A percentile compares a stretch with the other conserved stretches of the same genome.
These are phyloP conservation scores for Zaprionus bogoriensis DNA, from an alignment of 2,888 invertebrate genomes.

Conservation along the genomic window DNA sequence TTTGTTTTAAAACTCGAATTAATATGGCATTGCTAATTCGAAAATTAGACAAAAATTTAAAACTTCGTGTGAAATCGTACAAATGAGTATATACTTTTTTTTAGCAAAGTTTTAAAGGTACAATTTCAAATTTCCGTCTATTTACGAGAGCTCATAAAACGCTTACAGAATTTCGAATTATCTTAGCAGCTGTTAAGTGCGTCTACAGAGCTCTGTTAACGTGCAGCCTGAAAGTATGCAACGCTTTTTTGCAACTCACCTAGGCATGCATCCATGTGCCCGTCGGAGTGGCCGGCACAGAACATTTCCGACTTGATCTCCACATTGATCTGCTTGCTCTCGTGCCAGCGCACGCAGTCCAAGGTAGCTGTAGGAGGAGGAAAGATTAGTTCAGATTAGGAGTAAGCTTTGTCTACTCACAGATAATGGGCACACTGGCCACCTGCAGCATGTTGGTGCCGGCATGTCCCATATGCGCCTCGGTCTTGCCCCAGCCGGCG, in stretches of 20 bases:
- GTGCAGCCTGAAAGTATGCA: constrained; percentile 59
- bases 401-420: constrained; percentile 83
- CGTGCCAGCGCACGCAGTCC: constrained; percentile 92
- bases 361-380: constrained; percentile 84
- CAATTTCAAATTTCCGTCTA: too few species aligned
- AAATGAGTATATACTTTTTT: too few species aligned
- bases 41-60: too few species aligned
- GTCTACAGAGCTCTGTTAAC: constrained; percentile 4
- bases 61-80: too few species aligned
- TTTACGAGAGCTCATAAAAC: too few species aligned
- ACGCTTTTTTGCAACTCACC: constrained; percentile 82
- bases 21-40: not conserved
- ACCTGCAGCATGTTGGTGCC: constrained; percentile 92
- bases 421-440: constrained; percentile 91
- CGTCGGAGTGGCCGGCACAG: constrained; percentile 92
- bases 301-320: constrained; percentile 91
- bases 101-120: too few species aligned
- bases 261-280: constrained; percentile 91
- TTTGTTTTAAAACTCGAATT: too few species aligned
- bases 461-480: constrained; percentile 88
- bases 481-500: constrained; percentile 94
- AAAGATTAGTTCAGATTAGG: not conserved
- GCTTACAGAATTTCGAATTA: too few species aligned
- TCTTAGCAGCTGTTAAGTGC: constrained; percentile 5
- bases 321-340: constrained; percentile 90